phyloP scores from a whole-genome alignment of 2,113 vertebrate genomes.

The Rhabdornis inornatus region DNA sequence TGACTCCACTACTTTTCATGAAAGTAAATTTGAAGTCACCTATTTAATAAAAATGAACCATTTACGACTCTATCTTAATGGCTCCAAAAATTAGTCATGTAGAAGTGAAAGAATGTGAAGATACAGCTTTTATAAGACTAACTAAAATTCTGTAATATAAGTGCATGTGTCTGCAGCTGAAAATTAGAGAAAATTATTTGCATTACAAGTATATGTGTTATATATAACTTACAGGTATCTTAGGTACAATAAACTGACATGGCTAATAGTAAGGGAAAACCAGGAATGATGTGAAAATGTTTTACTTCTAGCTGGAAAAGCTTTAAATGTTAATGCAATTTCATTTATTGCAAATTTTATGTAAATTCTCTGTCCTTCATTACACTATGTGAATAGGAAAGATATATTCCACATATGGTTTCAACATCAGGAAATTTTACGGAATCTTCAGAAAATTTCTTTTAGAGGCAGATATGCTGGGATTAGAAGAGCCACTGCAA shows the following conservation, averaged over 20 bases:
- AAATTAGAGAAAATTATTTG: constrained; percentile 3
- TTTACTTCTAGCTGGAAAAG: not conserved
- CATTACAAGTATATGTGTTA: not conserved
- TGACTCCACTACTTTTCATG: constrained; percentile 31
- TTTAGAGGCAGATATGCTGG: not conserved
- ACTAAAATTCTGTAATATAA: constrained; percentile 21
- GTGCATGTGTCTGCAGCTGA: not conserved
- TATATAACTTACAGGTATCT: not conserved
- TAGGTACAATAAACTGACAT: not conserved
- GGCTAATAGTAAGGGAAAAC: not conserved
- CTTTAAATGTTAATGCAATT: not conserved
- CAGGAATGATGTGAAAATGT: not conserved
- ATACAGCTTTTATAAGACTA: not conserved
- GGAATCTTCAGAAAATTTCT: not conserved
- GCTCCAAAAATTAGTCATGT: constrained; percentile 50
- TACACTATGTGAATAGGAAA: not conserved
- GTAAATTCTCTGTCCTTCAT: not conserved
- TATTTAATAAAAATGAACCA: constrained; percentile 32
- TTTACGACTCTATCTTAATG: not conserved
- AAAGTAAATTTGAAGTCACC: constrained; percentile 24
- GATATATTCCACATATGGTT: not conserved
- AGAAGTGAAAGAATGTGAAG: not conserved
- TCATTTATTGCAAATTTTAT: not conserved
- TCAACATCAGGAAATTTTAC: not conserved
- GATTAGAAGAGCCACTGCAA: not conserved